phyloP scores from a whole-genome alignment of 2,797 vertebrate species.

The Pelochelys cantorii region DNA sequence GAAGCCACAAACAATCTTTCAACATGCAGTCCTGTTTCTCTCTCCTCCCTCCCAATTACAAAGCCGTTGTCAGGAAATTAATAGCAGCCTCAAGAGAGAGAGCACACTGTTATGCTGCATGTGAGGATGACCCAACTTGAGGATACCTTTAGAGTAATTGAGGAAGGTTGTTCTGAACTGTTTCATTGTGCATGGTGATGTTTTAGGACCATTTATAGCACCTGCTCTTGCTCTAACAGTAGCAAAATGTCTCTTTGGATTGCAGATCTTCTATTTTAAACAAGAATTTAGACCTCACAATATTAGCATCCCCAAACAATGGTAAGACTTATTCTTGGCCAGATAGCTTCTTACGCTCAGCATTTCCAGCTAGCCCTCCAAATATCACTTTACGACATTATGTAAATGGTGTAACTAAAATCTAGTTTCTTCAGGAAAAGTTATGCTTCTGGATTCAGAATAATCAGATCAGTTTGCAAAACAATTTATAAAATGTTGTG shows the following conservation, averaged over 20 bases:
- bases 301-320: not conserved
- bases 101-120: not conserved
- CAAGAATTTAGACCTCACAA: not conserved
- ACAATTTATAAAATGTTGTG: not conserved
- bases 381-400: not conserved
- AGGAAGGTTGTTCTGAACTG: not conserved
- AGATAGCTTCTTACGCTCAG: not conserved
- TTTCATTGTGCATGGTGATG: not conserved
- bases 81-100: not conserved
- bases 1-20: not conserved
- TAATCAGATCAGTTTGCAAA: constrained; percentile 33
- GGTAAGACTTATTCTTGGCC: not conserved
- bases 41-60: not conserved
- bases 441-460: not conserved
- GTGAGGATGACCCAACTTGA: not conserved
- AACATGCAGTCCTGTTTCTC: not conserved
- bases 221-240: not conserved
- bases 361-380: not conserved
- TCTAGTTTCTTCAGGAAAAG: not conserved
- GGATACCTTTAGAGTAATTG: not conserved
- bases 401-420: not conserved
- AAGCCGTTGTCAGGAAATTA: not conserved
- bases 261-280: not conserved
- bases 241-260: not conserved
- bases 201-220: not conserved